Conservation (phyloP, 2,888 invertebrate genomes). For the Drosophila greeni region DNA sequence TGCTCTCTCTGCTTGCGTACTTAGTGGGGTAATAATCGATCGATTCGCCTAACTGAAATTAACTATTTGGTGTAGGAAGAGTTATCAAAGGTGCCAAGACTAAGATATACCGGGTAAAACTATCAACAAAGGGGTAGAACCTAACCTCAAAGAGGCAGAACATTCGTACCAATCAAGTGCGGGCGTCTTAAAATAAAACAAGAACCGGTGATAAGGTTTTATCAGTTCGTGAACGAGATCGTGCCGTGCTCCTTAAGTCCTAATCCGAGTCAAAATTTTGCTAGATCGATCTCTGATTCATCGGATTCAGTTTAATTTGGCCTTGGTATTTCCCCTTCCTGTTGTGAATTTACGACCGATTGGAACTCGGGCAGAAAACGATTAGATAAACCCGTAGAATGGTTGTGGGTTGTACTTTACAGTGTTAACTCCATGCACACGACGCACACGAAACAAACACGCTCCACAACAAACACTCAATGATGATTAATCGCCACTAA, state of each 20-base stretch:
- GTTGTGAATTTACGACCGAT: constrained; percentile 32
- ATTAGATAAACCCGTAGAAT: constrained; percentile 37
- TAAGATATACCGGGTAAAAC: neutral
- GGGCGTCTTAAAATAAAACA: neutral
- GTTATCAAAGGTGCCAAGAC: neutral
- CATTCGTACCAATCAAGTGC: neutral
- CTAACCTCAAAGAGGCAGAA: constrained; percentile 22
- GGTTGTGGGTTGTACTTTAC: constrained; percentile 28
- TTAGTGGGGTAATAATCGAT: constrained; percentile 18
- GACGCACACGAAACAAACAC: neutral
- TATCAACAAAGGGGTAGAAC: neutral
- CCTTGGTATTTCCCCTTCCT: constrained; percentile 28
- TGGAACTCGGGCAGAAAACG: constrained; percentile 21
- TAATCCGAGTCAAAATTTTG: neutral
- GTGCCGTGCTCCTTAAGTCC: neutral
- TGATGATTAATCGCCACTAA: constrained; percentile 18
- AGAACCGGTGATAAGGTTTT: constrained; percentile 10
- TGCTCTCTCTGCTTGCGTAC: constrained; percentile 12
- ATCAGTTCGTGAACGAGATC: neutral
- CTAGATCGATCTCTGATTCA: constrained; percentile 20
- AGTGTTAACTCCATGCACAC: constrained; percentile 18
- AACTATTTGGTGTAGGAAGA: neutral
- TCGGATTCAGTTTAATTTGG: neutral
- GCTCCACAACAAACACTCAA: neutral
- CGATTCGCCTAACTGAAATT: neutral